Base-by-base conservation (phyloP, 2,888 invertebrate species). In the Lycaena phlaeas region DNA sequence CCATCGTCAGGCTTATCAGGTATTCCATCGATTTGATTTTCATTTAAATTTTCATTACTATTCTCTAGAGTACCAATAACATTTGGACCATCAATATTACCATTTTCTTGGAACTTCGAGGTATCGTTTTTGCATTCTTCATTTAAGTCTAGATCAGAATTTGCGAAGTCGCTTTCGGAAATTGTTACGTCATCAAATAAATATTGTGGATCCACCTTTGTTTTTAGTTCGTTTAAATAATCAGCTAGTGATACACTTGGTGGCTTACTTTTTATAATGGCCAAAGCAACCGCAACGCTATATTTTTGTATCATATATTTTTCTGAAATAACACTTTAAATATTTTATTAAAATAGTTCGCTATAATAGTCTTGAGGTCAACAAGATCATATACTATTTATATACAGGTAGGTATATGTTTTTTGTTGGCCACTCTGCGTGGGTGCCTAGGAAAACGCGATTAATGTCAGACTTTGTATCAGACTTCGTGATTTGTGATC, bases 221-320 rank as follows among this genome's bases (percentile, higher is more conserved):
- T 43, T 30, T 27, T 46, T 29, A 52, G 27, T 2, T 25, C 14
- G 14, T 44, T 27, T 22, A 51, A 29, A 27, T 51, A 49, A n/a
- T 17, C 27, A 15, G 38, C 38, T 14, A 43, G 7, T 4, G 41
- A 38, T n/a, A 40, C 27, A 37, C 40, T 36, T n/a, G 27, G 7
- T 30, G 52, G 52, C 34, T 48, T 53, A 4, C 26, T 47, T 28
- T 38, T 44, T 10, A 53, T 41, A n/a, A 53, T 37, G 1, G 48
- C 48, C 9, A 53, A 22, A 10, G 51, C 47, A 3, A 51, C 29
- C 9, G 51, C 52, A 30, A 51, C 36, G 4, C 45, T 41, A 25
- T 46, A 46, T 37, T 53, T 53, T 40, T 48, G 44, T 15, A 47
- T 4, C 26, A 50, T 44, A 38, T 50, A 29, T 14, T 43, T 34